A percentile compares a stretch with the other conserved stretches of the same genome.
phyloP scores from a whole-genome alignment of 2,888 invertebrate genomes.

The Epinotia nisella region DNA sequence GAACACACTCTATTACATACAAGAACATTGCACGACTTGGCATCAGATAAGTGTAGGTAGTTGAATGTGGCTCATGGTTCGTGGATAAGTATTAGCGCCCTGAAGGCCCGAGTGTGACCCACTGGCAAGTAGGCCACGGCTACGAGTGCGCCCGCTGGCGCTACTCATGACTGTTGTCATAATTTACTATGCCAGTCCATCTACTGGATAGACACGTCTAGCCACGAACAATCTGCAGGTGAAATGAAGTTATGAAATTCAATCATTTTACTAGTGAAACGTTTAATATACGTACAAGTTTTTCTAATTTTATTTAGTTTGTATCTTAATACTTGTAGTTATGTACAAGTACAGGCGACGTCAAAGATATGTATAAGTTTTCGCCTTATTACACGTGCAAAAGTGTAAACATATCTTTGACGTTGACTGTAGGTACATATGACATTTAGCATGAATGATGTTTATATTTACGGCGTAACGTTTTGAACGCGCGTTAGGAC shows the following conservation, averaged over 20 bases:
- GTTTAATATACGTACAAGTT: background rate
- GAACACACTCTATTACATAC: conserved; percentile 5
- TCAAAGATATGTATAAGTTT: too few relatives aligned
- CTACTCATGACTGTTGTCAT: conserved; percentile 41
- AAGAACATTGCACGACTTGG: conserved; percentile 25
- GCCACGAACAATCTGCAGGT: background rate
- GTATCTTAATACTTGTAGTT: background rate
- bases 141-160: conserved; percentile 51
- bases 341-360: background rate
- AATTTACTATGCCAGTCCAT: conserved; percentile 29
- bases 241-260: background rate
- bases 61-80: conserved; percentile 39
- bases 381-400: too few relatives aligned
- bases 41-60: conserved; percentile 27
- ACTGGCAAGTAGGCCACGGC: conserved; percentile 71
- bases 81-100: conserved; percentile 44
- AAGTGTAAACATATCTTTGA: too few relatives aligned
- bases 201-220: conserved; percentile 6
- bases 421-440: too few relatives aligned
- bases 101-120: conserved; percentile 52
- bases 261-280: background rate
- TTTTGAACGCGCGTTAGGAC: too few relatives aligned
- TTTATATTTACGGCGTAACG: too few relatives aligned
- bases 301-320: background rate
- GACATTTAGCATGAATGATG: too few relatives aligned